Evolutionary conservation across 2,797 vertebrate genomes (phyloP).

Genomic region (Argya squamiceps): DNA sequence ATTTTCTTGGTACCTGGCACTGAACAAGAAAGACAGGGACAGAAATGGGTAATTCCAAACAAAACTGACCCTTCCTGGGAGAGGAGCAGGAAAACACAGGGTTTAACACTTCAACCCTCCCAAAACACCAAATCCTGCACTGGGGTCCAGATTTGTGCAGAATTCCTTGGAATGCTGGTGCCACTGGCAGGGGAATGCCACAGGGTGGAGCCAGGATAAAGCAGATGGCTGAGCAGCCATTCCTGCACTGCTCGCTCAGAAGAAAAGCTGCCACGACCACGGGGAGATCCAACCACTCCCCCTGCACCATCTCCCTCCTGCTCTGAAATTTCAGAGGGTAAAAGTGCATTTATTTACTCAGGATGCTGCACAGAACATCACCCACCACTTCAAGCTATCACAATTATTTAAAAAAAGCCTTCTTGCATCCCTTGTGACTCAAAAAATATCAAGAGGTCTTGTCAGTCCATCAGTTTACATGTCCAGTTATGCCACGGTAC

Average conservation of each 20-base stretch:
- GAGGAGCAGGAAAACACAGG: background rate
- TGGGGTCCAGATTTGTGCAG: rapidly evolving
- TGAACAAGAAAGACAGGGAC: background rate
- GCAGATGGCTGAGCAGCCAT: background rate
- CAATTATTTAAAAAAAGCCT: background rate
- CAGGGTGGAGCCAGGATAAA: conserved; percentile 35
- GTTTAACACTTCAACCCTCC: rapidly evolving
- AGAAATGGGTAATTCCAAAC: rapidly evolving
- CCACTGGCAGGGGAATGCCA: conserved; percentile 5
- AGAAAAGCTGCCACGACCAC: background rate
- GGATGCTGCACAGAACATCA: rapidly evolving
- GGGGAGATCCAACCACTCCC: background rate
- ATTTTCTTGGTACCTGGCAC: rapidly evolving
- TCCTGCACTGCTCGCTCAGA: background rate
- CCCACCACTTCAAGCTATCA: background rate
- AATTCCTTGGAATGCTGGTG: rapidly evolving
- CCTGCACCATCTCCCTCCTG: background rate
- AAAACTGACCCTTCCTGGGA: background rate
- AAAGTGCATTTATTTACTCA: background rate
- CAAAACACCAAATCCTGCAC: background rate
- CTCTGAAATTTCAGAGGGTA: background rate
- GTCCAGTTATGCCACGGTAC: background rate
- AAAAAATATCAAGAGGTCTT: background rate
- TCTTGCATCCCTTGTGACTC: background rate
- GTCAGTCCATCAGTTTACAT: background rate